These are phyloP conservation scores for Halichoerus grypus DNA, from an alignment of 2,113 vertebrate genomes.

Conservation along the genomic window DNA sequence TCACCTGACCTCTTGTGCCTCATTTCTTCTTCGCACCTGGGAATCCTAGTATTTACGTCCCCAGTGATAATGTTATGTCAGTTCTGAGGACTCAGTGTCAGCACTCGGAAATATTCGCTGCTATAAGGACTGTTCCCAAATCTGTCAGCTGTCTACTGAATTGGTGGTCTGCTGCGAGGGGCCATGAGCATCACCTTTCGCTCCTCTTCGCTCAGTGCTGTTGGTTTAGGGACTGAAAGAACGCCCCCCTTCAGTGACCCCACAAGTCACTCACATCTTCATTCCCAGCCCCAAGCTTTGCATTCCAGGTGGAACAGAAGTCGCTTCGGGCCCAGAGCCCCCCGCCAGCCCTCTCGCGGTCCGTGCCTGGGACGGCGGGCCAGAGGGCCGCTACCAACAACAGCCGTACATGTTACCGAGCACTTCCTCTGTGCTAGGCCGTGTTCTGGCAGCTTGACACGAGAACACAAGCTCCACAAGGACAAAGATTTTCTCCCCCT, in stretches of 20 bases:
- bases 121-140: fast-evolving
- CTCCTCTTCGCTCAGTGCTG: background rate
- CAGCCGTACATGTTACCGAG: fast-evolving
- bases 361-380: fast-evolving
- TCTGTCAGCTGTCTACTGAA: background rate
- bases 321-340: background rate
- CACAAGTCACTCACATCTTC: background rate
- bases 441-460: background rate
- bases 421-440: too few species aligned
- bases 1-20: background rate
- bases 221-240: background rate
- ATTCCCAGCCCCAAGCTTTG: background rate
- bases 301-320: too few species aligned
- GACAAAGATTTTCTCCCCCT: background rate
- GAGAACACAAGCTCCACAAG: background rate
- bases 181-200: background rate
- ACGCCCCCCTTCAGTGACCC: background rate
- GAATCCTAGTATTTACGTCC: background rate
- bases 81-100: background rate
- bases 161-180: fast-evolving
- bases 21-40: fast-evolving
- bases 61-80: background rate
- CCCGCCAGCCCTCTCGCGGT: background rate
- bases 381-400: background rate
- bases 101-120: background rate